Evolutionary conservation across 2,113 vertebrate genomes (phyloP).

Genomic region (Silurus glanis): DNA sequence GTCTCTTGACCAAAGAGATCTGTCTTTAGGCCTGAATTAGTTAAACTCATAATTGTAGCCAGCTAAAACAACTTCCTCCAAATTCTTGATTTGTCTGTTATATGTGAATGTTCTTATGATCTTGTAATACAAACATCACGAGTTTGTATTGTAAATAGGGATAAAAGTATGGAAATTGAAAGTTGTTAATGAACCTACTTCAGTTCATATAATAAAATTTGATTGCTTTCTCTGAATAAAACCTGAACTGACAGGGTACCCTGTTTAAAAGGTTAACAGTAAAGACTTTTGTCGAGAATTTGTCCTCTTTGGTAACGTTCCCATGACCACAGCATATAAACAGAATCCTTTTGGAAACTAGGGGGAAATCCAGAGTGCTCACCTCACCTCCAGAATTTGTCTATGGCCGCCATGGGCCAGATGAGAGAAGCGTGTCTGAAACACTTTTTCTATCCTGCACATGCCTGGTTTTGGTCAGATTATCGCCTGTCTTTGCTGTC

Average conservation of each 20-base stretch:
- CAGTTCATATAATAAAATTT: background rate
- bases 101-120: background rate
- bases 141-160: background rate
- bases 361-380: conserved; percentile 31
- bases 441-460: conserved; percentile 27
- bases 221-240: background rate
- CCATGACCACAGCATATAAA: conserved; percentile 40
- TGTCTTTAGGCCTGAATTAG: conserved; percentile 15
- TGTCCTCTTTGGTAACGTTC: conserved; percentile 34
- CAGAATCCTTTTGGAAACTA: conserved; percentile 44
- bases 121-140: background rate
- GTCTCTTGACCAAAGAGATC: conserved; percentile 30
- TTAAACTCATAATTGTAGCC: conserved; percentile 34
- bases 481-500: conserved; percentile 40
- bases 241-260: background rate
- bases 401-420: conserved; percentile 7
- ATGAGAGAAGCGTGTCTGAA: conserved; percentile 43
- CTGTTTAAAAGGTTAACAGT: conserved; percentile 16
- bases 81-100: conserved; percentile 28
- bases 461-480: conserved; percentile 51
- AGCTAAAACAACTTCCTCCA: conserved; percentile 11
- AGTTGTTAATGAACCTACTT: background rate
- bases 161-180: conserved; percentile 20
- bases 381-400: conserved; percentile 50
- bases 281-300: conserved; percentile 35